These are phyloP conservation scores for Atherinomorus stipes DNA, from an alignment of 2,113 vertebrate genomes.

Conservation along the genomic window DNA sequence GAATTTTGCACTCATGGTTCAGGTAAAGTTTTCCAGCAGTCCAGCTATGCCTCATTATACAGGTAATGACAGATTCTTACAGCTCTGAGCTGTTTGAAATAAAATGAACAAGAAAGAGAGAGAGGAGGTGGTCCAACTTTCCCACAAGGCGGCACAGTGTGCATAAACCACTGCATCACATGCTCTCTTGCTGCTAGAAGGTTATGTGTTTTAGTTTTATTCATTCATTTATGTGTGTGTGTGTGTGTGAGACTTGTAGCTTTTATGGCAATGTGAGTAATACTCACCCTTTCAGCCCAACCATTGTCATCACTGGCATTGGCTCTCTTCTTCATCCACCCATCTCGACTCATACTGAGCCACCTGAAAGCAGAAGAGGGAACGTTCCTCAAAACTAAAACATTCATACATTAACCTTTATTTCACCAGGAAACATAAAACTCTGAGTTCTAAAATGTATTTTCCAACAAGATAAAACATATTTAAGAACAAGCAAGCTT, in stretches of 20 bases:
- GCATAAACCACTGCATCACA: not conserved
- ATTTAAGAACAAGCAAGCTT: no score
- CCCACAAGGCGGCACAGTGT: not conserved
- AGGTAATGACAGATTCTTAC: not conserved
- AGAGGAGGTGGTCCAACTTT: not conserved
- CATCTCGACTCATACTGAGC: conserved; percentile 97
- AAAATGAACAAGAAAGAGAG: not conserved
- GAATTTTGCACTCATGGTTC: not conserved
- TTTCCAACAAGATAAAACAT: no score
- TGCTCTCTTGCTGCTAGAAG: not conserved
- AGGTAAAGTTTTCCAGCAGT: not conserved
- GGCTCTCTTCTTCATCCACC: conserved; percentile 91
- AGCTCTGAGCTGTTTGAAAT: conserved; percentile 11
- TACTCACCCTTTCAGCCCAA: conserved; percentile 91
- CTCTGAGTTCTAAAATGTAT: no score
- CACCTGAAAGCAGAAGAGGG: conserved; percentile 70
- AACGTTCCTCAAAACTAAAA: not conserved
- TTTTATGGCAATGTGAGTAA: not conserved
- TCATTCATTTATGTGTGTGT: no score
- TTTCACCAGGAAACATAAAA: no score
- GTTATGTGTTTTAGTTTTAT: not conserved
- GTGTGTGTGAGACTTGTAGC: not conserved
- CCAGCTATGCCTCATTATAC: conserved; percentile 3
- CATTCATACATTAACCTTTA: not conserved
- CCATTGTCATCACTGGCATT: conserved; percentile 87